Conservation (phyloP, 2,888 invertebrate species). For the Tolmerus cingulatus region DNA sequence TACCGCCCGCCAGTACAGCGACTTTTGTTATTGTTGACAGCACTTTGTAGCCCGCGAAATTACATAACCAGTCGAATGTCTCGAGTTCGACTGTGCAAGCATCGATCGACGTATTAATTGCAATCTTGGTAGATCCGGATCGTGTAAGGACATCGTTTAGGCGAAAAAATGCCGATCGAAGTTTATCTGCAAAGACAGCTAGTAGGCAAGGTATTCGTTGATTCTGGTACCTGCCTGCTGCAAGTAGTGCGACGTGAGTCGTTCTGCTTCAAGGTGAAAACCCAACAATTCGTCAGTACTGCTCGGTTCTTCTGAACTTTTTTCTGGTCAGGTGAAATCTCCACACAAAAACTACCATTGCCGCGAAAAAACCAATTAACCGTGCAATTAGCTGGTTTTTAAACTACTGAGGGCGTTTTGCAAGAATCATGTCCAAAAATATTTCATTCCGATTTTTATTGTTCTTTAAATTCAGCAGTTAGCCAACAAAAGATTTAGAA, state of each 20-base stretch:
- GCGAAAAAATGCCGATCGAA: not conserved
- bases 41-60: not conserved
- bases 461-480: not conserved
- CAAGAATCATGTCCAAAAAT: not conserved
- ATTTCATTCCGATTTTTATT: not conserved
- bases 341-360: not conserved
- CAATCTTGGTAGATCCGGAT: constrained; percentile 1
- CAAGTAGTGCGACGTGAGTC: not conserved
- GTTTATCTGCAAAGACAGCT: not conserved
- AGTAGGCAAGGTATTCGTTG: not conserved
- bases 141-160: constrained; percentile 6
- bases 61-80: constrained; percentile 18
- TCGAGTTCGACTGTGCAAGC: not conserved
- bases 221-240: not conserved
- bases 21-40: constrained; percentile 33
- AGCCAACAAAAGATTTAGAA: not conserved
- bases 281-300: not conserved
- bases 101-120: constrained; percentile 5
- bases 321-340: not conserved
- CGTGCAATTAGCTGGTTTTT: not conserved
- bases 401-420: not conserved
- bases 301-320: not conserved
- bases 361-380: not conserved
- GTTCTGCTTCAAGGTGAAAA: not conserved
- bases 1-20: not conserved